Percentiles rank a stretch among this genome's conserved stretches.
Conservation (phyloP, 2,113 vertebrate species). For the Brachyistius frenatus region DNA sequence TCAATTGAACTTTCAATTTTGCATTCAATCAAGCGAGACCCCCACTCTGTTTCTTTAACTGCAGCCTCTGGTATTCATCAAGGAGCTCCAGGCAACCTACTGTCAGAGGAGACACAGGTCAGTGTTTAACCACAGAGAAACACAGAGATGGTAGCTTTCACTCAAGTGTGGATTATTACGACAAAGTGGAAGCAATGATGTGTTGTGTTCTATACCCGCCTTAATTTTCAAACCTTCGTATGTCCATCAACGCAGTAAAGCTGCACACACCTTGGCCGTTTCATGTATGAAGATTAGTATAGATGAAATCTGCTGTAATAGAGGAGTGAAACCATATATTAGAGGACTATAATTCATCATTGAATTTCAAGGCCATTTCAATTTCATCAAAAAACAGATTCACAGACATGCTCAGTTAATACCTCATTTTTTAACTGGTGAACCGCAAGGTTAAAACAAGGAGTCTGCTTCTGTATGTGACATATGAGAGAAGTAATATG, state of each 20-base stretch:
- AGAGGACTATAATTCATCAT: constrained; percentile 7
- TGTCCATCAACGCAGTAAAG: neutral
- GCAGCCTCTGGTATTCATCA: constrained; percentile 44
- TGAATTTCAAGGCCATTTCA: constrained; percentile 35
- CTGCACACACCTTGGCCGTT: neutral
- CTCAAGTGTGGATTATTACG: constrained; percentile 26
- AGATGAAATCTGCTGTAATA: constrained; percentile 10
- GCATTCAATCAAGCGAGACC: constrained; percentile 34
- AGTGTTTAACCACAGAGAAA: constrained; percentile 42
- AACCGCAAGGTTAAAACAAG: constrained; percentile 50
- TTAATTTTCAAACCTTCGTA: neutral
- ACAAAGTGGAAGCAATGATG: constrained; percentile 2
- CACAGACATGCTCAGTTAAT: constrained; percentile 18
- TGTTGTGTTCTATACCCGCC: neutral
- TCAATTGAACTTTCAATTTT: constrained; percentile 54
- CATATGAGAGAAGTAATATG: constrained; percentile 21
- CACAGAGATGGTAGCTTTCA: constrained; percentile 3
- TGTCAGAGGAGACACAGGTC: constrained; percentile 42
- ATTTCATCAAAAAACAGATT: constrained; percentile 47
- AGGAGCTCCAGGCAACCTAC: constrained; percentile 9
- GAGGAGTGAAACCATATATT: neutral
- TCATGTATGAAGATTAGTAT: neutral
- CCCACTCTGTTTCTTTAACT: constrained; percentile 37
- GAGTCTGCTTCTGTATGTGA: constrained; percentile 9
- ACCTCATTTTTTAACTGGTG: constrained; percentile 34